Evolutionary conservation across 53 echinoderm and acorn worm genomes (phyloP), one percentile per base, ranked within the genome.

Genomic region (Patiria pectinifera): DNA sequence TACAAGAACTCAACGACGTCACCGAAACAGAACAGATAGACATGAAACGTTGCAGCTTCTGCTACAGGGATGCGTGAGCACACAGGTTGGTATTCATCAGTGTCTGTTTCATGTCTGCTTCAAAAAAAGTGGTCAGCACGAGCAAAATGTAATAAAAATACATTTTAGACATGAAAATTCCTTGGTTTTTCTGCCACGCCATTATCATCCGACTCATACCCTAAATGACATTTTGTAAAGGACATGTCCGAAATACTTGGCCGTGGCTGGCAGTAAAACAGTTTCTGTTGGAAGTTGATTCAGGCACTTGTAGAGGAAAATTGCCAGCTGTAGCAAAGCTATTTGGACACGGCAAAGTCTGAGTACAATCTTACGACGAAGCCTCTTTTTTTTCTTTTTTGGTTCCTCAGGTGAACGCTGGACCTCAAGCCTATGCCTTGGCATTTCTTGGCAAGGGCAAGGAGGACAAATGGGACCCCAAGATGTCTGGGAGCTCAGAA

Each of bases 61-160:
- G 48, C 91, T 99, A 7, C 99, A 99, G 88, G 99, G 99, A 48
- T 97, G 97, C 87, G 99, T 99, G 78, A 99, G 99, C 93, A 97
- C 96, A 26, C 96, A 96, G 97, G 99, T 99, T 49, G 94, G 85
- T 84, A 8, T 35, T 13, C 16, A 46, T 69, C 6, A 21, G 22
- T 16, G 18, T 44, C 85, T 85, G 45, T 66, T 90, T 80, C 81
- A 69, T 79, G 90, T 70, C 4, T 69, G 13, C 10, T 44, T 18
- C 3, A 15, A 85, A 11, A 59, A 69, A 35, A 35, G n/a, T 35
- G 35, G 35, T 35, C 35, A 35, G 35, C 35, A 35, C 35, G 35
- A 35, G 1, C 35, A 35, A 35, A 35, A 35, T 35, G 35, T 35
- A 35, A 35, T 35, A 35, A 35, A 35, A 35, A 35, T 35, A 35